These are phyloP conservation scores for Tetraneura akinire DNA, from an alignment of 1,140 invertebrate species.

Conservation along the genomic window DNA sequence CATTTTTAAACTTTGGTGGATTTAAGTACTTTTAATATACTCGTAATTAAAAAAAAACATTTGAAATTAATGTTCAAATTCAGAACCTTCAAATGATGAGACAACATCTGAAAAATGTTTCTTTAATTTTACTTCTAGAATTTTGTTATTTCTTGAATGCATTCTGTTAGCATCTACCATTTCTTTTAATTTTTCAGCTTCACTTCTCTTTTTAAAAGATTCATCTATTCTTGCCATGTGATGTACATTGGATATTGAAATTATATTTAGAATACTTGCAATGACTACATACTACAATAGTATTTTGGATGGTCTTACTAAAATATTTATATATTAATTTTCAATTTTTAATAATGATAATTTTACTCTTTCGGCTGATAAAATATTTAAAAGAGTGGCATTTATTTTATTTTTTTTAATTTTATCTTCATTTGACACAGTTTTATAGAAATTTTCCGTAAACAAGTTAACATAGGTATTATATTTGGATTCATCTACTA, in stretches of 20 bases:
- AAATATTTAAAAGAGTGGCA: too few relatives aligned
- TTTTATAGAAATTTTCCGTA: too few relatives aligned
- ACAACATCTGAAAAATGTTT: not conserved
- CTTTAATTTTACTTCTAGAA: constrained; percentile 21
- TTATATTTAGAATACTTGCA: constrained; percentile 31
- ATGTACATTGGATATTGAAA: constrained; percentile 27
- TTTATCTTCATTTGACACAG: too few relatives aligned
- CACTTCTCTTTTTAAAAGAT: constrained; percentile 36
- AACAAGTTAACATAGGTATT: too few relatives aligned
- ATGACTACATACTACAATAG: constrained; percentile 29
- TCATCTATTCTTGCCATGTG: constrained; percentile 35
- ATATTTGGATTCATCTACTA: not conserved
- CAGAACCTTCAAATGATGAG: not conserved
- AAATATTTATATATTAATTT: constrained; percentile 14
- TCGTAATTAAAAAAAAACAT: constrained; percentile 44
- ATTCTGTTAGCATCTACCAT: constrained; percentile 27
- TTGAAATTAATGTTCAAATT: constrained; percentile 24
- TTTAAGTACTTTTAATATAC: constrained; percentile 29
- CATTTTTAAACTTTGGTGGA: constrained; percentile 37
- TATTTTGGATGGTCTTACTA: constrained; percentile 19
- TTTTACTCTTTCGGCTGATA: not conserved
- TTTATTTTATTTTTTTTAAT: too few relatives aligned
- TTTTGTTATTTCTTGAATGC: constrained; percentile 3
- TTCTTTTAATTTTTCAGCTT: too few relatives aligned
- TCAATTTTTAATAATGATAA: not conserved